A percentile compares a stretch with the other conserved stretches of the same genome.
These are phyloP conservation scores for Loris lydekkerianus DNA, from an alignment of 2,797 vertebrate species.

Conservation along the genomic window DNA sequence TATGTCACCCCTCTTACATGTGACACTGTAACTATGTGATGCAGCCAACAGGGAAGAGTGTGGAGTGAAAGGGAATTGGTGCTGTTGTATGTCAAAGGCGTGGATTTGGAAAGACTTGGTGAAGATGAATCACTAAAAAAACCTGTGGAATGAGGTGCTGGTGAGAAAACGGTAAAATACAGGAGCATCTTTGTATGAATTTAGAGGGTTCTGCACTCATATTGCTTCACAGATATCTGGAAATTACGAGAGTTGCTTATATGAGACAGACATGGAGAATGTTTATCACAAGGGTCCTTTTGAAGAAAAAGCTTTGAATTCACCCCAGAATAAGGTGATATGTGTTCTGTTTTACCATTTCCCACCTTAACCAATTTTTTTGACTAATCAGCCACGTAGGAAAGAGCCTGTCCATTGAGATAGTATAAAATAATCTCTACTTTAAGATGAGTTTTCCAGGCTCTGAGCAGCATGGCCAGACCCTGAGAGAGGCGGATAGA, in stretches of 20 bases:
- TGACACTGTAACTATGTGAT: background rate
- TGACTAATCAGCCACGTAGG: background rate
- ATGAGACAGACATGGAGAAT: background rate
- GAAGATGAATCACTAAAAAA: background rate
- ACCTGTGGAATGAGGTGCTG: background rate
- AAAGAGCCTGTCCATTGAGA: background rate
- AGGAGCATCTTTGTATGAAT: background rate
- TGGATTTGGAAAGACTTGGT: background rate
- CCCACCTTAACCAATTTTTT: background rate
- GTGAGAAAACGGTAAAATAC: background rate
- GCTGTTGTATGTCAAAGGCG: background rate
- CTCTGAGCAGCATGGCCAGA: background rate
- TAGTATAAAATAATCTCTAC: background rate
- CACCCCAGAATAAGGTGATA: background rate
- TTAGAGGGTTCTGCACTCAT: background rate
- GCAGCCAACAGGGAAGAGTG: background rate
- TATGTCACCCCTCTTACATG: background rate
- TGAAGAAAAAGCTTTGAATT: background rate
- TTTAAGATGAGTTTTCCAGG: background rate
- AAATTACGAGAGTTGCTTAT: background rate
- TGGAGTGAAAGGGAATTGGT: background rate
- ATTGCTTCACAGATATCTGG: background rate
- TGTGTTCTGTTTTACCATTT: background rate
- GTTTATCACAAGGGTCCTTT: background rate
- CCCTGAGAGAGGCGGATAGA: no score